Conservation (phyloP, 2,797 vertebrate species). For the Gallinago nigripennis region DNA sequence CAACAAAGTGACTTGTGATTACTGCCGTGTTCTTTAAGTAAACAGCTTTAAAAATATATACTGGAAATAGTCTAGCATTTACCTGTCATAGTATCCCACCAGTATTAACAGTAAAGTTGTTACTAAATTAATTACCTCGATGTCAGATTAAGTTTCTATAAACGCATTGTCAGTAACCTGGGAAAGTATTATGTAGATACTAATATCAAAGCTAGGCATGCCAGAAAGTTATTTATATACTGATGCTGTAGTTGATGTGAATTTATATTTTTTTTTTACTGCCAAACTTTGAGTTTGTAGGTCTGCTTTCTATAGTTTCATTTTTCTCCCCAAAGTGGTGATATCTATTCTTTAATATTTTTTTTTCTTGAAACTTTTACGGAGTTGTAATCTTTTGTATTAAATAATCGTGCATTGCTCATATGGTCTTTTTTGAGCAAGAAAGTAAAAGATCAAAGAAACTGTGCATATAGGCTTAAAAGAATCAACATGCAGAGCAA, state of each 20-base stretch:
- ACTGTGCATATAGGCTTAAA: not conserved
- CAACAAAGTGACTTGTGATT: not conserved
- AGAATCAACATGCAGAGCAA: not conserved
- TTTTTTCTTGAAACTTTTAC: not conserved
- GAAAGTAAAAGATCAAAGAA: not conserved
- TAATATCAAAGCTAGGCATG: not conserved
- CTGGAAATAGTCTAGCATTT: not conserved
- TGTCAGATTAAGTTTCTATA: not conserved
- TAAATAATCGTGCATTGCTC: rapidly evolving
- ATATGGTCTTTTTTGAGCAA: not conserved
- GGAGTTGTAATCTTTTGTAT: not conserved
- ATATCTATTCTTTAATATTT: not conserved
- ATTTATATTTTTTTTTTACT: not conserved
- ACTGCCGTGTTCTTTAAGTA: not conserved
- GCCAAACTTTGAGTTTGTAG: not conserved
- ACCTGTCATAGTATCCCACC: not conserved
- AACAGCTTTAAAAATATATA: not conserved
- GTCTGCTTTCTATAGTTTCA: not conserved
- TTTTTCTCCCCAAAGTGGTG: not conserved
- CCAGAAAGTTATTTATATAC: not conserved
- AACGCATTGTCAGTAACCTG: not conserved
- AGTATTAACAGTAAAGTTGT: not conserved
- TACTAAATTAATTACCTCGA: not conserved
- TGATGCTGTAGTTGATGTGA: not conserved
- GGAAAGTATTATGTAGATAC: not conserved